Base-by-base conservation (phyloP, 2,113 vertebrate species). In the Oreochromis niloticus region DNA sequence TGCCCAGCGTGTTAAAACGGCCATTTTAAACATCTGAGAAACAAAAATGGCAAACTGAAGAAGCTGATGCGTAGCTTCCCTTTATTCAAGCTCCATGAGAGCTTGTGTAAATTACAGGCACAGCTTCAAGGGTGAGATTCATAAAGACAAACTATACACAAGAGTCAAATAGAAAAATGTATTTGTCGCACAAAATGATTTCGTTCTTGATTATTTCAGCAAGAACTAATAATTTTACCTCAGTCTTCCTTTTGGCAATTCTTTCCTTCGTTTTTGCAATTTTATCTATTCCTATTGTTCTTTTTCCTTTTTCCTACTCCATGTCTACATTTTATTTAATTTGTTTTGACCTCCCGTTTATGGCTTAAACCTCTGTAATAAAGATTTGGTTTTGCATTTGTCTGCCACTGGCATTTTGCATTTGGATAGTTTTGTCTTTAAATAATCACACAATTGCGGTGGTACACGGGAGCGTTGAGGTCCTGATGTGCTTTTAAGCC, bases 11-110 rank as follows among this genome's bases (percentile, higher is more conserved):
- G 75, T 88, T 57, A 81, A 73, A 36, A 27, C 7, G 52, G 68
- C 34, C 61, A 11, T 84, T 85, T 86, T 81, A 84, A 87, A 46
- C 39, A 61, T 55, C 56, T n/a, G 57, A 59, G 39, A 56, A 50
- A 80, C 14, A 79, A 43, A 56, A 59, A 50, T 78, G 68, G 80
- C 39, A 78, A 81, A 71, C 24, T 56, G 48, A 63, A 55, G 24
- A 46, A 63, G 71, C 56, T 27, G 24, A 56, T 50, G 39, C 4
- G 19, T 5, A 5, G 32, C 14, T 59, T 82, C 59, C 11, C 61
- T 66, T 39, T 19, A 66, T 66, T 39, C 39, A 5, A 36, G 7
- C 11, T 30, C 16, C 32, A 12, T 36, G 27, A 56, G 24, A n/a
- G 19, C 46, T 17, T 22, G 41, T 2, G 4, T 41, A 73, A 83